phyloP scores from a whole-genome alignment of 2,888 invertebrate genomes.

The Leptinotarsa tumamoca region DNA sequence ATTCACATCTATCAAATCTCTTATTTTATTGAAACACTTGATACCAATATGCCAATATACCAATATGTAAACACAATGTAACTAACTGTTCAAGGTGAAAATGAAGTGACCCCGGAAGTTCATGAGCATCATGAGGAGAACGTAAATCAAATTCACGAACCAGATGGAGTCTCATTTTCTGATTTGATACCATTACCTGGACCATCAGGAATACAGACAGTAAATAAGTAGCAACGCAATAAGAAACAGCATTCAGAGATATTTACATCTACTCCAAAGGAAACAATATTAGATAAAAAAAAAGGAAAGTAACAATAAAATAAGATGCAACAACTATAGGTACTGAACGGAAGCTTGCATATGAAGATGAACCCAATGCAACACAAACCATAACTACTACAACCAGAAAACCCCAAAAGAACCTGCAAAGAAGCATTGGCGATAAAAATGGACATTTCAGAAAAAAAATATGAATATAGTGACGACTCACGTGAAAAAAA shows the following conservation, averaged over 20 bases:
- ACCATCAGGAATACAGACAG: slow-evolving; percentile 8
- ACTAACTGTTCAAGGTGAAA: background rate
- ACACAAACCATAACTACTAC: background rate
- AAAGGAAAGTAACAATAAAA: slow-evolving; percentile 17
- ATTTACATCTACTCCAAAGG: slow-evolving; percentile 21
- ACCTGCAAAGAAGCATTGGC: slow-evolving; percentile 11
- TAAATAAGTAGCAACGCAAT: background rate
- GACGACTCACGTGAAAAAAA: slow-evolving; percentile 7
- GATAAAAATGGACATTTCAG: background rate
- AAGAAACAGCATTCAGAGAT: slow-evolving; percentile 22
- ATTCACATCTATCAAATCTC: too few relatives aligned
- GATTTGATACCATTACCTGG: slow-evolving; percentile 19
- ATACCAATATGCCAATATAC: background rate
- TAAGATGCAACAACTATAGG: slow-evolving; percentile 20
- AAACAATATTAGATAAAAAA: slow-evolving; percentile 13
- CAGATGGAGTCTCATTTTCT: slow-evolving; percentile 15
- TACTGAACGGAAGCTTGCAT: slow-evolving; percentile 13
- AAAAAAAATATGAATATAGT: slow-evolving; percentile 17
- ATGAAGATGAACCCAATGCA: slow-evolving; percentile 9
- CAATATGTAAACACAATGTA: background rate
- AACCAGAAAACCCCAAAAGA: slow-evolving; percentile 15
- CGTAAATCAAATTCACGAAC: slow-evolving; percentile 2
- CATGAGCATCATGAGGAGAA: background rate
- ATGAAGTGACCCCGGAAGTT: slow-evolving; percentile 7
- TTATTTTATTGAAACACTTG: too few relatives aligned